A percentile compares a stretch with the other conserved stretches of the same genome.
Conservation (phyloP, 2,797 vertebrate species). For the Moxostoma hubbsi region DNA sequence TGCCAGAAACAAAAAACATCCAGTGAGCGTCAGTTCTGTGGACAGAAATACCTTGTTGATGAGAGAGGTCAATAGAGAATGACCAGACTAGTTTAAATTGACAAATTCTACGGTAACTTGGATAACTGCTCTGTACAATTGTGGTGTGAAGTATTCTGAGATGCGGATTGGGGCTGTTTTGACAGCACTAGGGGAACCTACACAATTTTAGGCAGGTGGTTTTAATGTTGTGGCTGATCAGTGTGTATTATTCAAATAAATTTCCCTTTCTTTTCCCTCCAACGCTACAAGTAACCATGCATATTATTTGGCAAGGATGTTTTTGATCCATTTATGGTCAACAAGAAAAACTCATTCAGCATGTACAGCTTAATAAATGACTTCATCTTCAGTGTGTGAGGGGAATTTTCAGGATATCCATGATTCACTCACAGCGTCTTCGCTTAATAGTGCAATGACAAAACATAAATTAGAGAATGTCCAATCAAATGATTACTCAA, state of each 20-base stretch:
- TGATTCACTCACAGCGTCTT: slow-evolving; percentile 8
- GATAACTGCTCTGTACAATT: too few relatives aligned
- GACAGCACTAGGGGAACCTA: too few relatives aligned
- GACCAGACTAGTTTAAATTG: too few relatives aligned
- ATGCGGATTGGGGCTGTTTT: too few relatives aligned
- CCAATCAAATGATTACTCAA: background rate
- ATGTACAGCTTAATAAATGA: slow-evolving; percentile 13
- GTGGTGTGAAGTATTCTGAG: too few relatives aligned
- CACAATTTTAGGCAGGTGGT: too few relatives aligned
- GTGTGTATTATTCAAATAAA: background rate
- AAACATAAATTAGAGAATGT: background rate
- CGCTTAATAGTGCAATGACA: background rate
- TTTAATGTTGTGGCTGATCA: too few relatives aligned
- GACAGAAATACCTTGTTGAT: too few relatives aligned
- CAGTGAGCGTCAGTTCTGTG: too few relatives aligned
- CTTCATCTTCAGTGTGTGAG: slow-evolving; percentile 30
- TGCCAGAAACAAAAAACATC: too few relatives aligned
- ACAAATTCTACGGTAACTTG: too few relatives aligned
- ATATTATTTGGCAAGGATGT: background rate
- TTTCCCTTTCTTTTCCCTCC: background rate
- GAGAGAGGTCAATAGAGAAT: too few relatives aligned
- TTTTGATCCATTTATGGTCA: background rate
- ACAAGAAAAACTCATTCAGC: background rate
- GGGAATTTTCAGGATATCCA: slow-evolving; percentile 27
- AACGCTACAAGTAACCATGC: background rate